phyloP scores from a whole-genome alignment of 2,888 invertebrate species.

The Acronicta alni region DNA sequence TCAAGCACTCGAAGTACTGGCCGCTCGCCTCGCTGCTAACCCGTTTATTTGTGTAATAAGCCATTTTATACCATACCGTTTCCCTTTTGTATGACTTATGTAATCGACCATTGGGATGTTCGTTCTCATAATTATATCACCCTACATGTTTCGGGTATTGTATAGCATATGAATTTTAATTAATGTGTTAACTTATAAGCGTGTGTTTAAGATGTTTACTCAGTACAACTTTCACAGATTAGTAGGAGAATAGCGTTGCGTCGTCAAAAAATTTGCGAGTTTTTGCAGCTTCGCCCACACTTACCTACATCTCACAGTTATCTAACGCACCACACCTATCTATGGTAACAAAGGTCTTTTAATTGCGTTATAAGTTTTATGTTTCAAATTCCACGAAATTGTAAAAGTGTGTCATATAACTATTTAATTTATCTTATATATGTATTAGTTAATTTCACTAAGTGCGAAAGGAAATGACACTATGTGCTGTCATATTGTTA shows the following conservation, averaged over 20 bases:
- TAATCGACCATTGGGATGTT: constrained; percentile 48
- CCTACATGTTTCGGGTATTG: constrained; percentile 39
- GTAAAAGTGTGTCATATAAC: constrained; percentile 43
- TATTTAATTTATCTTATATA: constrained; percentile 7
- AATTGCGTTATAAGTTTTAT: constrained; percentile 43
- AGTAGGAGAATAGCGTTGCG: constrained; percentile 21
- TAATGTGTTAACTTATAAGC: constrained; percentile 29
- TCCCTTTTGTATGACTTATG: constrained; percentile 41
- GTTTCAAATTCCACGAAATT: constrained; percentile 25
- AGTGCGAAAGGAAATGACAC: constrained; percentile 5
- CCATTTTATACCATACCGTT: constrained; percentile 33
- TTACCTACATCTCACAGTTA: constrained; percentile 41
- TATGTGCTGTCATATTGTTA: neutral
- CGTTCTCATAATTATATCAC: constrained; percentile 46
- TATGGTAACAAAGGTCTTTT: constrained; percentile 47
- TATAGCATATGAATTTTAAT: constrained; percentile 52
- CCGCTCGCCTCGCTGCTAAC: constrained; percentile 51
- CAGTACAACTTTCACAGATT: constrained; percentile 34
- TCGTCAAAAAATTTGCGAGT: constrained; percentile 36
- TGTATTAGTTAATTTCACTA: constrained; percentile 14
- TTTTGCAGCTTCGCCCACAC: constrained; percentile 41
- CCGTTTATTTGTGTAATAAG: constrained; percentile 50
- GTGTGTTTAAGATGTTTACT: constrained; percentile 31
- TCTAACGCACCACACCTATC: constrained; percentile 44
- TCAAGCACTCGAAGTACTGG: constrained; percentile 61